A percentile compares a stretch with the other conserved stretches of the same genome.
Evolutionary conservation across 2,113 vertebrate genomes (phyloP).

Genomic region (Aegotheles bennettii): DNA sequence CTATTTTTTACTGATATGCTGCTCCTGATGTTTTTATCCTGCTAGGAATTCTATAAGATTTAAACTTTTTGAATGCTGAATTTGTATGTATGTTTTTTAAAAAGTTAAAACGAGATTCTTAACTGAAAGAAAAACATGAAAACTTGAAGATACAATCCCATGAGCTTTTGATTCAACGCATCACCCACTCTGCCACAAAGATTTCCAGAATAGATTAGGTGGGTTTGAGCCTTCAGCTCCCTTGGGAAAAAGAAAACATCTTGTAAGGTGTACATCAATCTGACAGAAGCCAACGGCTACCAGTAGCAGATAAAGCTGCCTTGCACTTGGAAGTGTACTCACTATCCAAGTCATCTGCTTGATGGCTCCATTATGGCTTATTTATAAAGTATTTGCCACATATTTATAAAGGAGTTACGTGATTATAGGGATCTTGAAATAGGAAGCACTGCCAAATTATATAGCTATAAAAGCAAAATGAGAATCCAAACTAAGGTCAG

Average conservation of each 20-base stretch:
- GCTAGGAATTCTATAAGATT: neutral
- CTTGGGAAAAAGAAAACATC: neutral
- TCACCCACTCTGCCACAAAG: neutral
- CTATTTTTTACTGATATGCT: neutral
- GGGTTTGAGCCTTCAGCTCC: neutral
- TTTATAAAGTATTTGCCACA: slow-evolving; percentile 19
- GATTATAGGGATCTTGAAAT: neutral
- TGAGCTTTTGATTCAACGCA: neutral
- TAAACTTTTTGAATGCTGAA: neutral
- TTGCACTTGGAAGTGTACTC: neutral
- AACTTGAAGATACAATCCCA: neutral
- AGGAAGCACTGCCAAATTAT: neutral
- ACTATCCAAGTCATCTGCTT: neutral
- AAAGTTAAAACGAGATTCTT: neutral
- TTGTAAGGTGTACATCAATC: neutral
- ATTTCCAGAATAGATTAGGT: neutral
- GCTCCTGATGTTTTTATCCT: neutral
- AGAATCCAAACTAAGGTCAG: neutral
- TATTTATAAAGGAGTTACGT: neutral
- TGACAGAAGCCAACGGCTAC: neutral
- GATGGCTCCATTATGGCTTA: slow-evolving; percentile 16
- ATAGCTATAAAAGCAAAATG: neutral
- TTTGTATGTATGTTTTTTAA: neutral
- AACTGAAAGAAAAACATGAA: neutral
- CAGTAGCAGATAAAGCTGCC: neutral